These are phyloP conservation scores for Pammene fasciana DNA, from an alignment of 2,888 invertebrate species.

Conservation along the genomic window DNA sequence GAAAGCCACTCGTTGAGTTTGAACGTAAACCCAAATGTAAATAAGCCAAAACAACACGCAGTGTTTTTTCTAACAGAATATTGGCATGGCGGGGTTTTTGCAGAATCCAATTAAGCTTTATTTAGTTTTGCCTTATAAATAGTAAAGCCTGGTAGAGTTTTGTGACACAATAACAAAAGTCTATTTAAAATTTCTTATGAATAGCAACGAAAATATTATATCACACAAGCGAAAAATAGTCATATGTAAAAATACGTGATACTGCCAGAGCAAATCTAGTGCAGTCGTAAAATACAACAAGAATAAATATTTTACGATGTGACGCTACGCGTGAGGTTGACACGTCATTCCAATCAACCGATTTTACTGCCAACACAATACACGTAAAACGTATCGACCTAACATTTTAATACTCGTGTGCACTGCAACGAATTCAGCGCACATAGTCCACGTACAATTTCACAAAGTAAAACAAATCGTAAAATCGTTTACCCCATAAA, in stretches of 20 bases:
- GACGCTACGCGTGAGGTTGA: slow-evolving; percentile 41
- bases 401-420: slow-evolving; percentile 12
- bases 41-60: slow-evolving; percentile 41
- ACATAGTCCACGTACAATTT: slow-evolving; percentile 30
- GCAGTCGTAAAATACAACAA: slow-evolving; percentile 33
- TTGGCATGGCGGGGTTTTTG: slow-evolving; percentile 23
- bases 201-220: too few relatives aligned
- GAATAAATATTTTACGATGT: slow-evolving; percentile 41
- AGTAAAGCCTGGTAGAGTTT: too few relatives aligned
- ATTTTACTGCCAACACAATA: slow-evolving; percentile 36
- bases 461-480: slow-evolving; percentile 40
- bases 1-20: slow-evolving; percentile 35
- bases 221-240: too few relatives aligned
- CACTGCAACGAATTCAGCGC: slow-evolving; percentile 13
- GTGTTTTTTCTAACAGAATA: slow-evolving; percentile 36
- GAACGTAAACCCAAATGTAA: slow-evolving; percentile 40
- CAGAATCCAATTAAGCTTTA: slow-evolving; percentile 32
- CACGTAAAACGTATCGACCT: slow-evolving; percentile 8
- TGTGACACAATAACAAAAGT: too few relatives aligned
- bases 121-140: slow-evolving; percentile 6
- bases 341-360: slow-evolving; percentile 41
- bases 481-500: slow-evolving; percentile 44
- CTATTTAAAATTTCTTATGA: too few relatives aligned
- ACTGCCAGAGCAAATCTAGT: slow-evolving; percentile 18
- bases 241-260: not conserved